phyloP scores from a whole-genome alignment of 2,888 invertebrate genomes.

The Theretra japonica region DNA sequence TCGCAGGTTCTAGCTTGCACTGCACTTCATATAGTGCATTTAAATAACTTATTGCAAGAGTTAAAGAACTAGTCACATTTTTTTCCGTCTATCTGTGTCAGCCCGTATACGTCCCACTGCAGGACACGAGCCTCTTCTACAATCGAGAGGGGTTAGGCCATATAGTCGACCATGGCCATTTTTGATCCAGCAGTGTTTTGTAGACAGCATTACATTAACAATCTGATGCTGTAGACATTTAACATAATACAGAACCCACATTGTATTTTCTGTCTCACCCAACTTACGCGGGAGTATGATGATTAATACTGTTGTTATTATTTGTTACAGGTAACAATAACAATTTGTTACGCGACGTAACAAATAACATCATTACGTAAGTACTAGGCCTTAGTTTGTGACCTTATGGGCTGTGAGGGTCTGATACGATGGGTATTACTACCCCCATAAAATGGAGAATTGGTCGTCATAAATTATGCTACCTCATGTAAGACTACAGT shows the following conservation, averaged over 20 bases:
- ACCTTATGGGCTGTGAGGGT: slow-evolving; percentile 11
- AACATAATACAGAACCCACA: slow-evolving; percentile 2
- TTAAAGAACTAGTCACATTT: no score
- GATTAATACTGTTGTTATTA: slow-evolving; percentile 21
- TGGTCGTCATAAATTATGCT: not conserved
- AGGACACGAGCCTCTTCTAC: no score
- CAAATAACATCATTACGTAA: slow-evolving; percentile 20
- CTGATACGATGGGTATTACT: not conserved
- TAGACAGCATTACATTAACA: no score
- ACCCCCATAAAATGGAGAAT: not conserved
- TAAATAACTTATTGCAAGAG: no score
- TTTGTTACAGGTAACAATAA: slow-evolving; percentile 33
- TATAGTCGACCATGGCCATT: no score
- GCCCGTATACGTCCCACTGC: no score
- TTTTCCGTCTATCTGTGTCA: no score
- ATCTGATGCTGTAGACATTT: not conserved
- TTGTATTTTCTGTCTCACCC: not conserved
- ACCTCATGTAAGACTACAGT: not conserved
- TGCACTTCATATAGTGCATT: no score
- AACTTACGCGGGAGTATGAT: not conserved
- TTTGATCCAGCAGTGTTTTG: no score
- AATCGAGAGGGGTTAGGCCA: no score
- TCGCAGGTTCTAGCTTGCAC: no score
- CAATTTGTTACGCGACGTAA: not conserved
- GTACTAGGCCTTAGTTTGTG: slow-evolving; percentile 21